Evolutionary conservation across 2,888 invertebrate species (phyloP).

Genomic region (Villa cingulata): DNA sequence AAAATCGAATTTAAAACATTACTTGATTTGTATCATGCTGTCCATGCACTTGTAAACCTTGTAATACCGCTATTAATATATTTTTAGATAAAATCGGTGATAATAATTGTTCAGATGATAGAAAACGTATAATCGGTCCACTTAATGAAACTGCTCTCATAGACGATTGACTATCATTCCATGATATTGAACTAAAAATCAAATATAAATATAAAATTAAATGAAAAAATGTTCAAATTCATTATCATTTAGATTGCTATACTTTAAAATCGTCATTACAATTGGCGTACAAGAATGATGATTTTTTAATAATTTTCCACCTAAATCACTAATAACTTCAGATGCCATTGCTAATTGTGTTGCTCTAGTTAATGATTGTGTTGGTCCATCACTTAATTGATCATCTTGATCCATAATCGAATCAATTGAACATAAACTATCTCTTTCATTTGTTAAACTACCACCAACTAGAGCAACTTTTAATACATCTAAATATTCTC

Average conservation of each 20-base stretch:
- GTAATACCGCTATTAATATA: constrained; percentile 62
- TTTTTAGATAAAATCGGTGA: constrained; percentile 54
- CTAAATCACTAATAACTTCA: constrained; percentile 71
- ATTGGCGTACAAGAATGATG: constrained; percentile 50
- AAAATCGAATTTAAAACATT: too few relatives aligned
- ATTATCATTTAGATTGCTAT: constrained; percentile 10
- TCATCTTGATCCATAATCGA: constrained; percentile 50
- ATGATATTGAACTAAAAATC: constrained; percentile 50
- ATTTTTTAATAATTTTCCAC: constrained; percentile 54
- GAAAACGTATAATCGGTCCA: constrained; percentile 53
- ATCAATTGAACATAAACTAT: constrained; percentile 20
- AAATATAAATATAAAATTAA: constrained; percentile 2
- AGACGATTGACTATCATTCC: constrained; percentile 76
- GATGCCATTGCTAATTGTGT: constrained; percentile 41
- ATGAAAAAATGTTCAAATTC: not conserved
- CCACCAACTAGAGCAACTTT: constrained; percentile 64
- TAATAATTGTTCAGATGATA: constrained; percentile 49
- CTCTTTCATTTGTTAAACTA: constrained; percentile 38
- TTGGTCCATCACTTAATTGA: constrained; percentile 55
- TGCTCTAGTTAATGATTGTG: constrained; percentile 37
- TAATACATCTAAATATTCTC: constrained; percentile 77
- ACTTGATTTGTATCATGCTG: constrained; percentile 84
- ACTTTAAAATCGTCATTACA: constrained; percentile 48
- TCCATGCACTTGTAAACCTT: constrained; percentile 72
- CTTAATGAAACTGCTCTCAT: constrained; percentile 64